Conservation (phyloP, 2,113 vertebrate species). For the Dasyprocta punctata region DNA sequence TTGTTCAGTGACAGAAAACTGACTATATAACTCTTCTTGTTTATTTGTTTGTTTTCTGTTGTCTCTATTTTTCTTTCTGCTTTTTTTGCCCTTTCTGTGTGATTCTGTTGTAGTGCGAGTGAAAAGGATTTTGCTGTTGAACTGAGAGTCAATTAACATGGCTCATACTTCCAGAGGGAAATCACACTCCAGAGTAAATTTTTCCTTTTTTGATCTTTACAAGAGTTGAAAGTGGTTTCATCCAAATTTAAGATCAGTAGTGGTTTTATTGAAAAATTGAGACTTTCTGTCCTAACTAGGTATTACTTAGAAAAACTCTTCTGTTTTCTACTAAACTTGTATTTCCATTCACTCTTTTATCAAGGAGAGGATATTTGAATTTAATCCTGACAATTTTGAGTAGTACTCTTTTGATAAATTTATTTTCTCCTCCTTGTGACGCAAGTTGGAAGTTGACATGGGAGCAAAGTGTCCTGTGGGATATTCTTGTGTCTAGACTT, state of each 20-base stretch:
- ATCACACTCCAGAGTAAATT: not conserved
- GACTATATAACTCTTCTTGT: not conserved
- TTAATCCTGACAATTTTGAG: conserved; percentile 11
- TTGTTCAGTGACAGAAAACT: not conserved
- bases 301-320: not conserved
- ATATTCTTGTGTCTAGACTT: not conserved
- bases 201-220: conserved; percentile 3
- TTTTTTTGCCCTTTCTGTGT: not conserved
- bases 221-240: conserved; percentile 40
- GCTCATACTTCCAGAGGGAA: not conserved
- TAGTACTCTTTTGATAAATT: not conserved
- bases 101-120: not conserved
- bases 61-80: not conserved
- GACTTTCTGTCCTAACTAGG: not conserved
- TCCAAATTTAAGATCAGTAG: conserved; percentile 7
- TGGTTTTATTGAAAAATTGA: not conserved
- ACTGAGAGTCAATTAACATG: not conserved
- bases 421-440: not conserved
- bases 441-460: not conserved
- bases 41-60: not conserved
- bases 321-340: not conserved
- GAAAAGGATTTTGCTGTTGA: not conserved
- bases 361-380: not conserved
- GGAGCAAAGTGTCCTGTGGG: not conserved
- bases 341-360: not conserved